Evolutionary conservation across 2,888 invertebrate genomes (phyloP), one percentile per base, ranked within the genome.

Genomic region (Leucophora obtusa): DNA sequence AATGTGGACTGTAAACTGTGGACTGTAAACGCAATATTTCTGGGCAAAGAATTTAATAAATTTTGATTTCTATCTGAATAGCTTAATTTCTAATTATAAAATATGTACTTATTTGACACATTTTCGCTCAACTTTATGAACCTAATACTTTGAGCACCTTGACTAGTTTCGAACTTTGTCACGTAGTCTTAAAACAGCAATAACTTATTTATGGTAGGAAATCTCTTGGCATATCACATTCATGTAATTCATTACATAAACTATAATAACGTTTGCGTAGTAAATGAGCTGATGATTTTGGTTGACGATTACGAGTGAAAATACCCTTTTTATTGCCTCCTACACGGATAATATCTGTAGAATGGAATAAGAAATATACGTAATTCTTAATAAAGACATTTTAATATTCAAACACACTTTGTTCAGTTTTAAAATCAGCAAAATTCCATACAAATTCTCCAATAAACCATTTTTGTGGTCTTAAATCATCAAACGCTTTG

Each of bases 381-480:
- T 7, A 6, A 28, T 6, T 28, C 7, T 28, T 21, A 21, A 21
- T 4, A 21, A 9, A 28, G 11, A 9, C n/a, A 38, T 62, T 43
- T n/a, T 53, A 21, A 21, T 15, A 18, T 60, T 17, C 38, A 38
- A 11, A 38, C 38, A 1, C 14, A 38, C 38, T 14, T 92, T 98
- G 96, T 70, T 94, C 95, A 4, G 99, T 99, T 91, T 97, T 96
- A 88, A 99, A 99, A 89, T 99, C 99, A 0, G 99, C 99, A 90
- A 99, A 99, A 90, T 99, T 99, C 99, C 99, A 99, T 60, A 98
- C 96, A 92, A 98, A 97, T 91, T 99, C 98, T 0, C 99, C 99
- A 38, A 97, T 93, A 86, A 99, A 96, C 91, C 95, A 96, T n/a
- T 93, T 93, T 63, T 93, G 90, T 1, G 91, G 90, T 66, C 96